Evolutionary conservation across 2,888 invertebrate genomes (phyloP).

Genomic region (Helobdella robusta): DNA sequence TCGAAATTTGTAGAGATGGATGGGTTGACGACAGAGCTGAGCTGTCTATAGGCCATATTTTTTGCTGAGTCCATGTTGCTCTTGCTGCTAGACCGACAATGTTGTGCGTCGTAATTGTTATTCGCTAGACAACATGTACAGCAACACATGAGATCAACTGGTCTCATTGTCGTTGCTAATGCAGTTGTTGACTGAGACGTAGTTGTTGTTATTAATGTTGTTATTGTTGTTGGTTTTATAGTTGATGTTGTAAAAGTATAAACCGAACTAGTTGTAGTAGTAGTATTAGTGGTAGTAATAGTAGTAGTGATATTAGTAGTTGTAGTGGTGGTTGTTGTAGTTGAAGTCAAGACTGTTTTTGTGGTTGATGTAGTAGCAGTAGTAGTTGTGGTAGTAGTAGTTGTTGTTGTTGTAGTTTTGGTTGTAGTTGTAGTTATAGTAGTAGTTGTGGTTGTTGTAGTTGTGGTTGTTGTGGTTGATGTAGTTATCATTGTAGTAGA

Average conservation of each 20-base stretch:
- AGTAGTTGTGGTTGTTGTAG: slow-evolving; percentile 29
- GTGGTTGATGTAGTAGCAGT: slow-evolving; percentile 35
- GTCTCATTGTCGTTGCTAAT: not conserved
- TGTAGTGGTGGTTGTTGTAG: slow-evolving; percentile 30
- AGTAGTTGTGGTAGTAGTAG: slow-evolving; percentile 34
- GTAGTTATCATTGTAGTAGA: too few relatives aligned
- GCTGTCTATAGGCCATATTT: not conserved
- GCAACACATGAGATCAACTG: slow-evolving; percentile 16
- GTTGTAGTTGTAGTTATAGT: slow-evolving; percentile 32
- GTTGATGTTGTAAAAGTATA: not conserved
- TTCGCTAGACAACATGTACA: slow-evolving; percentile 20
- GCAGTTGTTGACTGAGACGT: not conserved
- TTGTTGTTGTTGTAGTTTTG: slow-evolving; percentile 34
- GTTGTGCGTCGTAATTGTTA: too few relatives aligned
- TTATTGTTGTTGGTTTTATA: too few relatives aligned
- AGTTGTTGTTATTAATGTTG: not conserved
- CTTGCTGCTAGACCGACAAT: too few relatives aligned
- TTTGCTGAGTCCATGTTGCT: too few relatives aligned
- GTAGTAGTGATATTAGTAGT: slow-evolving; percentile 27
- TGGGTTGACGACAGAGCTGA: not conserved
- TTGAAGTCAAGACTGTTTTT: slow-evolving; percentile 32
- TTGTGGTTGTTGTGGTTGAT: slow-evolving; percentile 26
- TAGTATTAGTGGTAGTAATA: slow-evolving; percentile 23
- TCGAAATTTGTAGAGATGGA: not conserved
- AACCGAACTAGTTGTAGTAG: too few relatives aligned